Evolutionary conservation across 1,140 invertebrate species (phyloP), one percentile per base, ranked within the genome.

Genomic region (Drosophila gunungcola): DNA sequence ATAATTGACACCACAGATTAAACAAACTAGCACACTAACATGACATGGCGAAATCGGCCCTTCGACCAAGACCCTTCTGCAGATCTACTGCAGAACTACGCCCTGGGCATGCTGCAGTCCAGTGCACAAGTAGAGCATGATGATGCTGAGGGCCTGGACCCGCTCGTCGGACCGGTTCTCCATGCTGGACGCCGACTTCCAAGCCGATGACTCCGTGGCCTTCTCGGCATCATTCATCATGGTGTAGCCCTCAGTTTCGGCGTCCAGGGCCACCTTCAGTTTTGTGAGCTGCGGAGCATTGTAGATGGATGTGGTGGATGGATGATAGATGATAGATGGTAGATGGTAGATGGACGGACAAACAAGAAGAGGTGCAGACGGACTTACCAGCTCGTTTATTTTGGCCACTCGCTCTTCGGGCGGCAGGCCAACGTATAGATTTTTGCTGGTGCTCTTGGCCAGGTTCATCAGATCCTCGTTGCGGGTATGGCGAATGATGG

Each of bases 61-160:
- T 2, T 32, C 5, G 29, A 32, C 0, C 6, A 5, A 32, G 4
- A 32, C 0, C 29, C 29, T 6, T 32, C 6, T 32, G 6, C 29
- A 32, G 1, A 32, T 68, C 73, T 82, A 91, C 29, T 79, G 89
- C 51, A 72, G 57, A 7, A 82, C 82, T 3, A 79, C 80, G 25
- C 90, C 91, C 76, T 92, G 92, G 5, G 92, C 91, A 76, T 92
- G 79, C 83, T 97, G 96, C 38, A 97, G 92, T 7, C 96, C 96
- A 2, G 96, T 95, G 90, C 96, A 97, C 90, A 96, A 96, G 86
- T 97, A 96, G 39, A 97, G 91, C 94, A 97, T 95, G 25, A 97
- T 93, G 27, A 97, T 94, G 61, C 96, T 96, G 42, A 97, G 82
- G 1, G 96, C 96, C 84, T 97, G 95, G 1, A 96, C 94, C 76